Percentiles rank a stretch among this genome's conserved stretches.
Conservation (phyloP, 2,888 invertebrate genomes). For the Nemapogon koenigi region DNA sequence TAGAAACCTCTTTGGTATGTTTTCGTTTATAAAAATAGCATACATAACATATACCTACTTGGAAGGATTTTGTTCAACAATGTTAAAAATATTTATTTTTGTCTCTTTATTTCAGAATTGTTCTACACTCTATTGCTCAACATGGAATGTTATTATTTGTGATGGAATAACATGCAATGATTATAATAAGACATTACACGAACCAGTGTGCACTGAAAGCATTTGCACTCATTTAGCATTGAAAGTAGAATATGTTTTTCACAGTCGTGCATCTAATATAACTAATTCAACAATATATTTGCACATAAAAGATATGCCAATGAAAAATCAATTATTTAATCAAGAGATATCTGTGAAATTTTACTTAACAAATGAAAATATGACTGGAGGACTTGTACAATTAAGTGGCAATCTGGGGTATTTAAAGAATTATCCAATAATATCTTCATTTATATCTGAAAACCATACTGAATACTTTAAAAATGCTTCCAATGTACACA, state of each 20-base stretch:
- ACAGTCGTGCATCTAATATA: conserved; percentile 35
- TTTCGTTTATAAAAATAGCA: neutral
- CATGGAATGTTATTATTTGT: conserved; percentile 40
- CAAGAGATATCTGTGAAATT: conserved; percentile 41
- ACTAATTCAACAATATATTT: conserved; percentile 37
- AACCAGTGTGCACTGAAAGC: conserved; percentile 33
- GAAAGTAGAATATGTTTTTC: conserved; percentile 38
- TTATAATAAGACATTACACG: conserved; percentile 35
- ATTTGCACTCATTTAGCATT: conserved; percentile 35
- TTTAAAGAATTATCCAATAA: conserved; percentile 67
- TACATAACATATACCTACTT: neutral
- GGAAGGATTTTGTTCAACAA: neutral
- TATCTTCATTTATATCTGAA: conserved; percentile 35
- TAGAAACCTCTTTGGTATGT: conserved; percentile 37
- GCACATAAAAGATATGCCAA: conserved; percentile 26
- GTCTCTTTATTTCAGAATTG: conserved; percentile 37
- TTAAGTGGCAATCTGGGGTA: conserved; percentile 84
- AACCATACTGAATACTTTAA: conserved; percentile 35
- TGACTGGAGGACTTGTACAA: conserved; percentile 27
- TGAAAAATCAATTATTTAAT: conserved; percentile 24
- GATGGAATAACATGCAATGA: conserved; percentile 26
- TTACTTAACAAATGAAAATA: conserved; percentile 28
- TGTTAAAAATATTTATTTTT: conserved; percentile 1
- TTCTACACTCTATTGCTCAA: conserved; percentile 36
- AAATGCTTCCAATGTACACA: conserved; percentile 18